Percentiles rank a stretch among this genome's conserved stretches.
These are phyloP conservation scores for Rhamnusium bicolor DNA, from an alignment of 2,888 invertebrate genomes.

Conservation along the genomic window DNA sequence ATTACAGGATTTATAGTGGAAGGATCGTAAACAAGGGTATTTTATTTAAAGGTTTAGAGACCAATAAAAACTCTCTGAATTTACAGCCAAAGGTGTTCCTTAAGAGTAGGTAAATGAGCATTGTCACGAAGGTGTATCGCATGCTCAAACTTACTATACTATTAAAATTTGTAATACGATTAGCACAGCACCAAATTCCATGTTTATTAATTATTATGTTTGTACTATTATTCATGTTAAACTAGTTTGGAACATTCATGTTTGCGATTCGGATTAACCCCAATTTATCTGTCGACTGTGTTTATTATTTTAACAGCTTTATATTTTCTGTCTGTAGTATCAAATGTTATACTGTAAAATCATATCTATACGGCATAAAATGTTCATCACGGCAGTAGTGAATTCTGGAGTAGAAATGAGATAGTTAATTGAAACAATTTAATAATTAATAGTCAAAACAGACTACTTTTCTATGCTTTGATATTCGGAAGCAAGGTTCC, in stretches of 20 bases:
- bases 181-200: not conserved
- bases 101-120: slow-evolving; percentile 13
- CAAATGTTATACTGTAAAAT: not conserved
- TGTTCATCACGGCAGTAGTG: too few relatives aligned
- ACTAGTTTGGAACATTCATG: not conserved
- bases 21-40: not conserved
- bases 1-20: not conserved
- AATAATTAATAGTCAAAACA: too few relatives aligned
- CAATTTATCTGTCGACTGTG: not conserved
- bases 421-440: too few relatives aligned
- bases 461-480: too few relatives aligned
- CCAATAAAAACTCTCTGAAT: slow-evolving; percentile 8
- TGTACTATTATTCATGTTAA: not conserved
- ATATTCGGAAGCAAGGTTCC: too few relatives aligned
- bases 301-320: not conserved
- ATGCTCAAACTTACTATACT: slow-evolving; percentile 17
- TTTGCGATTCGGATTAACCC: not conserved
- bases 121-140: slow-evolving; percentile 22
- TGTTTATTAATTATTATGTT: slow-evolving; percentile 13
- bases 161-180: slow-evolving; percentile 20
- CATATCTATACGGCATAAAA: too few relatives aligned
- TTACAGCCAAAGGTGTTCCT: slow-evolving; percentile 18
- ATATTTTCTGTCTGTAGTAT: not conserved
- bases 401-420: too few relatives aligned
- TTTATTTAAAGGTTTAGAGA: slow-evolving; percentile 6